Percentiles rank a stretch among this genome's conserved stretches.
phyloP scores from a whole-genome alignment of 2,797 vertebrate genomes.

The Cynodonichthys magdalenae region DNA sequence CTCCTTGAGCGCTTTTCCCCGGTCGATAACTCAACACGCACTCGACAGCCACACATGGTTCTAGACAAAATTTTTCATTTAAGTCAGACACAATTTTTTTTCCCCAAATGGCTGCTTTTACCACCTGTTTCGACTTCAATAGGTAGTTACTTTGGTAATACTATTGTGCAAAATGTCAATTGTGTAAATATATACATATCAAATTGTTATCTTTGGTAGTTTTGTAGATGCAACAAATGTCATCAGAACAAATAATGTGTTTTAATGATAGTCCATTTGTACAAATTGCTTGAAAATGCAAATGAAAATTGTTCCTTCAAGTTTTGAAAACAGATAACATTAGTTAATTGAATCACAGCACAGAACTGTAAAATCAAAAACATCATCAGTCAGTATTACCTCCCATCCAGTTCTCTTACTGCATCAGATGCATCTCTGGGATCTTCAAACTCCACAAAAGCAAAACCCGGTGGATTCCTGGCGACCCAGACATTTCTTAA shows the following conservation, averaged over 20 bases:
- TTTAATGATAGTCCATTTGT: not conserved
- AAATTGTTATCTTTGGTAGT: not conserved
- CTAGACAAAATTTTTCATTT: conserved; percentile 62
- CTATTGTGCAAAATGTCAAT: not conserved
- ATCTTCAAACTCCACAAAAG: conserved; percentile 98
- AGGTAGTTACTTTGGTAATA: not conserved
- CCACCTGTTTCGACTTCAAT: not conserved
- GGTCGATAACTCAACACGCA: conserved; percentile 95
- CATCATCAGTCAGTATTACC: conserved; percentile 74
- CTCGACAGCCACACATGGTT: conserved; percentile 92
- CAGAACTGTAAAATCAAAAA: not conserved
- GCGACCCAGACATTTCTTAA: conserved; percentile 97
- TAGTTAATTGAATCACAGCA: not conserved
- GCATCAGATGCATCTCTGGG: conserved; percentile 96
- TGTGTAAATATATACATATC: not conserved
- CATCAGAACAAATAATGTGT: not conserved
- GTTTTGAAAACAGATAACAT: not conserved
- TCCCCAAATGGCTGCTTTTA: not conserved
- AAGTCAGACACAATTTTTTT: not conserved
- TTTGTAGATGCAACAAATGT: not conserved
- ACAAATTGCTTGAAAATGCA: not conserved
- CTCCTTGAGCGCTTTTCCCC: conserved; percentile 95
- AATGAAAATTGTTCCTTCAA: not conserved
- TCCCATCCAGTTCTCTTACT: conserved; percentile 95
- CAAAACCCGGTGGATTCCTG: conserved; percentile 96